Evolutionary conservation across 2,113 vertebrate species (phyloP), one percentile per base, ranked within the genome.

Genomic region (Lophochroa leadbeateri): DNA sequence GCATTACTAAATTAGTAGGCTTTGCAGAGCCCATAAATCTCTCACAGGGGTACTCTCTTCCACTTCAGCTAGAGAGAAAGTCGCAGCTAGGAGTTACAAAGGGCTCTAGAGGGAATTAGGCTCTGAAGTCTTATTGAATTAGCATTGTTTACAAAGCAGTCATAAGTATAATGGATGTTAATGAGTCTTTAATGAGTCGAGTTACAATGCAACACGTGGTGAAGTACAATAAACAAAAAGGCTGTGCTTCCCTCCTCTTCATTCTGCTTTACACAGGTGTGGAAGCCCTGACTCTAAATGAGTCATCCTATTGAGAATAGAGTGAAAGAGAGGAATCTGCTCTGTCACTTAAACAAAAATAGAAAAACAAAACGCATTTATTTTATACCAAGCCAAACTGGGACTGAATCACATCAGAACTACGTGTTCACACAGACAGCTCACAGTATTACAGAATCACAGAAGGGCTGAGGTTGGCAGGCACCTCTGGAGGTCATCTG

Each of bases 121-220:
- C 29, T 92, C 88, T 69, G 60, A 88, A 93, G 91, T 93, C 82
- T 79, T 71, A 84, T 52, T 78, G 88, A 93, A 95, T 96, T 95
- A 86, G 65, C 41, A 76, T 93, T 94, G 92, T 97, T 96, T 95
- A 92, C 94, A 93, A 80, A 96, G 92, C 76, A 90, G 82, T 83
- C 64, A 28, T 92, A 90, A 88, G 64, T 88, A 82, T 90, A 95
- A 94, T 93, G 79, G 86, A 29, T 77, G 63, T 86, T 95, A 96
- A 95, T 2, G 47, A 92, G 82, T 17, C 67, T 75, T 92, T 93
- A 92, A 94, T 65, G 79, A 69, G 39, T 16, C 0, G 0, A 57
- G 50, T 75, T 70, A 70, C 86, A 96, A 81, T 50, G 72, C 58
- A 90, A 87, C 74, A 78, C 1, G 4, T 69, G 82, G 67, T 65